phyloP scores from a whole-genome alignment of 2,888 invertebrate species.

The Thelaira solivaga region DNA sequence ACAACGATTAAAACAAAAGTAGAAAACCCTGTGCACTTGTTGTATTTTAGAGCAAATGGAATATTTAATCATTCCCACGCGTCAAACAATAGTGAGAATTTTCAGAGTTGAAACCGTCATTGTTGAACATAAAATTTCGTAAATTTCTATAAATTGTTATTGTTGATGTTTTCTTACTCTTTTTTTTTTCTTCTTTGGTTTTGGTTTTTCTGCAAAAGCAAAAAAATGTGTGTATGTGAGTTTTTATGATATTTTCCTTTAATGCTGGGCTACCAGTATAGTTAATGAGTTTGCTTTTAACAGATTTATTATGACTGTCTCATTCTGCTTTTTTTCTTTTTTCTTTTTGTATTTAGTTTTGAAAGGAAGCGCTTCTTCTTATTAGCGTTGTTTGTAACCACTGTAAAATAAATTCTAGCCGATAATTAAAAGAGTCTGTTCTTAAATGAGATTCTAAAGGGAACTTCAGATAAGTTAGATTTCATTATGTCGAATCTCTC shows the following conservation, averaged over 20 bases:
- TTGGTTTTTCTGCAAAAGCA: constrained; percentile 2
- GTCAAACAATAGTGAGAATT: constrained; percentile 65
- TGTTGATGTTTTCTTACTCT: constrained; percentile 40
- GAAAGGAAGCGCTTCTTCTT: constrained; percentile 21
- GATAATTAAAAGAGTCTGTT: not conserved
- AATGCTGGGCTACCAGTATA: no score
- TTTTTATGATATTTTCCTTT: constrained; percentile 5
- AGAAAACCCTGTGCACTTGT: constrained; percentile 43
- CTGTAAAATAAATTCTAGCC: not conserved
- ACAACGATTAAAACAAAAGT: no score
- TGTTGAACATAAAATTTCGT: constrained; percentile 62
- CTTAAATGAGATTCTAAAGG: not conserved
- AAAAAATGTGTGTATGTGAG: constrained; percentile 13
- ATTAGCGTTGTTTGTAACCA: constrained; percentile 3
- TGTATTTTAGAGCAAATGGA: constrained; percentile 59
- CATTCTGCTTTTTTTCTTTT: constrained; percentile 16
- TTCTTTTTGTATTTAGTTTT: not conserved
- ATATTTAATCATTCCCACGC: constrained; percentile 65
- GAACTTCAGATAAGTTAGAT: no score
- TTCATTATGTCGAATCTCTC: no score
- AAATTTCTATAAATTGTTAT: constrained; percentile 61
- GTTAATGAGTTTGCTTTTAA: constrained; percentile 19
- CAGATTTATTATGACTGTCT: constrained; percentile 27
- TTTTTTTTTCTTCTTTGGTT: constrained; percentile 1
- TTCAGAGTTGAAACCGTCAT: constrained; percentile 62